Conservation (phyloP, 2,888 invertebrate species). For the Dryocosmus kuriphilus region DNA sequence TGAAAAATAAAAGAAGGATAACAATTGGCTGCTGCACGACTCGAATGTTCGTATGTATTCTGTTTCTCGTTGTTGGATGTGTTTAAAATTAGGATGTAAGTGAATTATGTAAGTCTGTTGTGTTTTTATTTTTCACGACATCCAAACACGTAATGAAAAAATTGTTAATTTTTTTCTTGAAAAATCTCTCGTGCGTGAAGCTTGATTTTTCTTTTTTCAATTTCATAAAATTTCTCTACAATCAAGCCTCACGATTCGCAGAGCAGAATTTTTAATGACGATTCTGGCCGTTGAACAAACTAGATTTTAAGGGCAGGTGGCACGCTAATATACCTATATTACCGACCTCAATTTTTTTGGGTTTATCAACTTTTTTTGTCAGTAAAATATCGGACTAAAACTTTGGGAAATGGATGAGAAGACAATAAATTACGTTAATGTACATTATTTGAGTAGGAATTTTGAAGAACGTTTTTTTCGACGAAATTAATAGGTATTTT, state of each 20-base stretch:
- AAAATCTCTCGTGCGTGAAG: not conserved
- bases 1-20: not conserved
- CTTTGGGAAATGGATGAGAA: too few species aligned
- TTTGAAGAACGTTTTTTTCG: too few species aligned
- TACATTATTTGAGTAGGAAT: too few species aligned
- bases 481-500: too few species aligned
- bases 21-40: slow-evolving; percentile 61
- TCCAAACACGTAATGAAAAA: not conserved
- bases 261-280: not conserved
- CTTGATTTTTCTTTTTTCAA: not conserved
- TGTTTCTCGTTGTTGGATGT: slow-evolving; percentile 69
- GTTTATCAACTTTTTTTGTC: too few species aligned
- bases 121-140: slow-evolving; percentile 57
- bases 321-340: too few species aligned
- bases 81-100: slow-evolving; percentile 59
- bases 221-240: not conserved
- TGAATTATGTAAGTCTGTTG: slow-evolving; percentile 64
- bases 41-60: slow-evolving; percentile 58
- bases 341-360: too few species aligned
- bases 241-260: not conserved
- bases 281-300: slow-evolving; percentile 38
- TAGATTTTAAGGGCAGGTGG: too few species aligned
- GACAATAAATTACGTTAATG: too few species aligned
- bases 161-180: slow-evolving; percentile 10
- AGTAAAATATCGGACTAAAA: too few species aligned